Percentiles rank a stretch among this genome's conserved stretches.
phyloP scores from a whole-genome alignment of 2,113 vertebrate species.

The Haplotaxodon microlepis region DNA sequence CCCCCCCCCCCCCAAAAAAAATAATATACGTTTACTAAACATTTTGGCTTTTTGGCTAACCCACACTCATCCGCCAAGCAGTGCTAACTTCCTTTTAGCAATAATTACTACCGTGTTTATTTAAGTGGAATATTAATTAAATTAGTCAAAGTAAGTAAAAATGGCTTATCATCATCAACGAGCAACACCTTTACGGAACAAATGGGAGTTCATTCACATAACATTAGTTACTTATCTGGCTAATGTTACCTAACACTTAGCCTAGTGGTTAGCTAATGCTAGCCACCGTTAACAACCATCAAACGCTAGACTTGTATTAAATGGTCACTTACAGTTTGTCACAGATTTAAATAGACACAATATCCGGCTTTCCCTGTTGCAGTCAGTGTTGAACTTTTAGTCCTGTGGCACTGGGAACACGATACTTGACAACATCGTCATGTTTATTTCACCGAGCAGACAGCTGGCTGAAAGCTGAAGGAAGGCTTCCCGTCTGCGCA shows the following conservation, averaged over 20 bases:
- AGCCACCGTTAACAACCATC: not conserved
- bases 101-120: not conserved
- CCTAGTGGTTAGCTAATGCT: conserved; percentile 7
- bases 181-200: not conserved
- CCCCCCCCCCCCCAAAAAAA: fast-evolving
- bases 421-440: conserved; percentile 30
- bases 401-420: not conserved
- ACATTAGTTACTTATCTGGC: conserved; percentile 14
- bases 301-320: not conserved
- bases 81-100: not conserved
- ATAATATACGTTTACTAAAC: not conserved
- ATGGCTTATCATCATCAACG: not conserved
- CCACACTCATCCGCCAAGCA: not conserved
- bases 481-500: not conserved
- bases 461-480: not conserved
- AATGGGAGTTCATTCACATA: not conserved
- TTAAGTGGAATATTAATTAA: not conserved
- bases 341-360: not conserved
- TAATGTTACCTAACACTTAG: conserved; percentile 24
- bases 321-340: conserved; percentile 21
- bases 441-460: conserved; percentile 34
- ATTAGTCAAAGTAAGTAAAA: not conserved
- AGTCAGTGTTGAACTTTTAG: not conserved
- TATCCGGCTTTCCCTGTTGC: not conserved
- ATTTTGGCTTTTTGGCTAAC: not conserved